Conservation (phyloP, 2,113 vertebrate species). For the Channa maculata region DNA sequence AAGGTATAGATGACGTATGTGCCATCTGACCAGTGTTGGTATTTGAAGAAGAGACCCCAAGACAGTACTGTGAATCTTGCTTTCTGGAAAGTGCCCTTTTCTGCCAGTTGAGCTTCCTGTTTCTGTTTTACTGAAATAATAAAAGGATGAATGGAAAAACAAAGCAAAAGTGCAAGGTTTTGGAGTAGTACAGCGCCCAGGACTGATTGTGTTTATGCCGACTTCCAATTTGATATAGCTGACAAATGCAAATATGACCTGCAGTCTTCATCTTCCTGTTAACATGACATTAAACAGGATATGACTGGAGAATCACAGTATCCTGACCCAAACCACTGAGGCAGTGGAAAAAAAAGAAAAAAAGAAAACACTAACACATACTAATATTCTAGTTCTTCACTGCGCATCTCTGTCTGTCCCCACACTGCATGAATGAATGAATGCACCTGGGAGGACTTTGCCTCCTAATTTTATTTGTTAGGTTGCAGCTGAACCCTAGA, state of each 20-base stretch:
- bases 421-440: constrained; percentile 51
- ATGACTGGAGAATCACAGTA: constrained; percentile 44
- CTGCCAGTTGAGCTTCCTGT: constrained; percentile 54
- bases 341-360: constrained; percentile 37
- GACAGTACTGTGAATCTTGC: constrained; percentile 23
- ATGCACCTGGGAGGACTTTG: constrained; percentile 40
- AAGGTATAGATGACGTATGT: constrained; percentile 65
- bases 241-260: constrained; percentile 51
- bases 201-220: constrained; percentile 29
- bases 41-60: constrained; percentile 53
- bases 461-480: constrained; percentile 67
- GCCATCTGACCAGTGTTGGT: constrained; percentile 77
- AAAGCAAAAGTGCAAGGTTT: constrained; percentile 13
- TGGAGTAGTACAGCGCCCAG: constrained; percentile 7
- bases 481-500: constrained; percentile 62
- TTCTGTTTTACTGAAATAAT: constrained; percentile 59
- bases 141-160: constrained; percentile 33
- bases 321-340: constrained; percentile 43
- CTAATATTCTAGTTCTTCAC: constrained; percentile 56
- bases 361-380: constrained; percentile 39
- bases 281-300: constrained; percentile 58
- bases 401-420: constrained; percentile 51
- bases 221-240: constrained; percentile 44
- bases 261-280: constrained; percentile 47
- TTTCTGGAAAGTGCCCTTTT: constrained; percentile 49